These are phyloP conservation scores for Panthera uncia DNA, from an alignment of 2,113 vertebrate genomes.

Conservation along the genomic window DNA sequence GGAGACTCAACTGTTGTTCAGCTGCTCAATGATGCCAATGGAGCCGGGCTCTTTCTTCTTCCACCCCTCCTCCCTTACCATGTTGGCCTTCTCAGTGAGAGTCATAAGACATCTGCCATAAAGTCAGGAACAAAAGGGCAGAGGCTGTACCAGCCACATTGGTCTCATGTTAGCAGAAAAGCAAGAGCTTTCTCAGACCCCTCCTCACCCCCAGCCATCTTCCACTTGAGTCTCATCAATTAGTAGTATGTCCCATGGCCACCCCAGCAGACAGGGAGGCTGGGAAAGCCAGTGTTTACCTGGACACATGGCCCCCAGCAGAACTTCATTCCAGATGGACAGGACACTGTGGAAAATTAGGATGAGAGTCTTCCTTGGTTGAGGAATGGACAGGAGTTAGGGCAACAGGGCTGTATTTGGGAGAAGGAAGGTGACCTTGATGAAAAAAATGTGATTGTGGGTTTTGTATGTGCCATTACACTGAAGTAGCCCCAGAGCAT, in stretches of 20 bases:
- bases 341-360: background rate
- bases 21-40: background rate
- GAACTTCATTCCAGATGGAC: background rate
- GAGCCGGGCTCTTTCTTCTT: background rate
- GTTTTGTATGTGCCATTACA: background rate
- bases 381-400: background rate
- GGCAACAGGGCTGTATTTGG: background rate
- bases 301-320: background rate
- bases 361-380: background rate
- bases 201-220: no score
- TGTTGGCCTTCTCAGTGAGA: background rate
- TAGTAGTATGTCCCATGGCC: background rate
- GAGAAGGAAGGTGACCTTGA: background rate
- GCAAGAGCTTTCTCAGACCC: background rate
- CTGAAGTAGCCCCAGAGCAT: background rate
- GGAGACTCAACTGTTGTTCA: background rate
- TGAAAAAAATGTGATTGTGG: background rate
- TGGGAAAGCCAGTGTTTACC: background rate
- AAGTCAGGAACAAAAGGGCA: background rate
- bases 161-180: background rate
- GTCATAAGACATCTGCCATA: background rate
- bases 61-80: background rate
- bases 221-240: background rate
- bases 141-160: background rate
- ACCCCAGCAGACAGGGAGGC: background rate